A percentile compares a stretch with the other conserved stretches of the same genome.
These are phyloP conservation scores for Holacanthella duospinosa DNA, from an alignment of 2,888 invertebrate genomes.

Conservation along the genomic window DNA sequence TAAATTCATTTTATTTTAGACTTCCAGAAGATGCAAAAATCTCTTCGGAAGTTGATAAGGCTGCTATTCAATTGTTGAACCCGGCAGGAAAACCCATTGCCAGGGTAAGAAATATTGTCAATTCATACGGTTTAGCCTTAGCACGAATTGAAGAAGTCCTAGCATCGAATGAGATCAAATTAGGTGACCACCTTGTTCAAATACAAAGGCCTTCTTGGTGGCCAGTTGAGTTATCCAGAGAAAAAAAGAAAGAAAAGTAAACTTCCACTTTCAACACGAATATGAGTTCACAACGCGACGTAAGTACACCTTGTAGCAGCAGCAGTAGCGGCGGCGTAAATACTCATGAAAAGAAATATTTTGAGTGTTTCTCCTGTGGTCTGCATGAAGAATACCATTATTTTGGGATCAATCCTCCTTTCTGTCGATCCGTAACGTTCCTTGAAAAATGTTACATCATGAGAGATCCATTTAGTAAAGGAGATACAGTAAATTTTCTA, in stretches of 20 bases:
- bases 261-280: too few relatives aligned
- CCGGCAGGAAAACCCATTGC: constrained; percentile 50
- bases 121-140: constrained; percentile 58
- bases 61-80: constrained; percentile 29
- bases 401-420: constrained; percentile 63
- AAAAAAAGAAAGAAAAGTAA: constrained; percentile 41
- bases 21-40: constrained; percentile 40
- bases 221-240: constrained; percentile 62
- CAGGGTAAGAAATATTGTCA: constrained; percentile 52
- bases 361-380: constrained; percentile 56
- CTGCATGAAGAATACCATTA: constrained; percentile 62
- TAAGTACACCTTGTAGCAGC: too few relatives aligned
- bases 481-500: constrained; percentile 62
- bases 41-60: constrained; percentile 19
- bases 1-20: too few relatives aligned
- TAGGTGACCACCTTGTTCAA: constrained; percentile 50
- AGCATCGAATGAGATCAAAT: constrained; percentile 48
- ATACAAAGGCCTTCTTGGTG: constrained; percentile 67
- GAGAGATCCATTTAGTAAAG: constrained; percentile 67
- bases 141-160: constrained; percentile 61
- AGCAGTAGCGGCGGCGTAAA: too few relatives aligned
- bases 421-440: constrained; percentile 56
- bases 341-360: constrained; percentile 42
- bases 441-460: constrained; percentile 65
- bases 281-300: too few relatives aligned